A percentile compares a stretch with the other conserved stretches of the same genome.
phyloP scores from a whole-genome alignment of 2,888 invertebrate genomes.

The Nomada ruficornis region DNA sequence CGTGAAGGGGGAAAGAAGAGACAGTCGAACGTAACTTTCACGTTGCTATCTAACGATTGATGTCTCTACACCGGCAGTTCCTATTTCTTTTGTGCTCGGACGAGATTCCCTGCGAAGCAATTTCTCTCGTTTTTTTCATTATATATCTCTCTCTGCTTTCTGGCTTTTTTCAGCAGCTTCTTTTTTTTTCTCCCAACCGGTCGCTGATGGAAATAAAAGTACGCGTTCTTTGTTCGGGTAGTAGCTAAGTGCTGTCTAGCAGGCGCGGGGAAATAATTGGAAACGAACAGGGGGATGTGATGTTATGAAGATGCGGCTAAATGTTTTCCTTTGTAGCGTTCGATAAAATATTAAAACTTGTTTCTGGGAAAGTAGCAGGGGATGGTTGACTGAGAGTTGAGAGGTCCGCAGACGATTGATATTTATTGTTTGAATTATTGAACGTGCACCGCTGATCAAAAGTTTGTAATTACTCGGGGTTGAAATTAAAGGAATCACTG shows the following conservation, averaged over 20 bases:
- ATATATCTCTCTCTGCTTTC: too few species aligned
- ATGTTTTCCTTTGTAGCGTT: background rate
- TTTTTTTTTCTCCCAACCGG: background rate
- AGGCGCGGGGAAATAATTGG: constrained; percentile 31
- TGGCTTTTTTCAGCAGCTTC: background rate
- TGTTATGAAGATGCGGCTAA: background rate
- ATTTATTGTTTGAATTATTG: background rate
- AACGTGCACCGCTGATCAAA: background rate
- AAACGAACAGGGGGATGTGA: background rate
- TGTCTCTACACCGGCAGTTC: constrained; percentile 35
- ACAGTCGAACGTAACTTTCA: constrained; percentile 40
- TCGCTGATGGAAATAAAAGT: constrained; percentile 37
- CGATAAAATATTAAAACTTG: background rate
- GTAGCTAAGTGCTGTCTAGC: constrained; percentile 1
- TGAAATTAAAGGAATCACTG: too few species aligned
- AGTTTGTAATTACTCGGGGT: background rate
- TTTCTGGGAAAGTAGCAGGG: background rate
- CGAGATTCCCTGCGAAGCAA: constrained; percentile 37
- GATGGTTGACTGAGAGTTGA: too few species aligned
- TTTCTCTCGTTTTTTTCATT: constrained; percentile 8
- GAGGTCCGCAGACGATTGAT: too few species aligned
- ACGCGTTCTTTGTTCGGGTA: constrained; percentile 4
- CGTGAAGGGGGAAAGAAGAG: constrained; percentile 9
- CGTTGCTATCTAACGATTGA: constrained; percentile 49
- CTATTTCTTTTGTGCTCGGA: constrained; percentile 40